phyloP scores from a whole-genome alignment of 1,140 invertebrate genomes.

The Probaryconus sp. region DNA sequence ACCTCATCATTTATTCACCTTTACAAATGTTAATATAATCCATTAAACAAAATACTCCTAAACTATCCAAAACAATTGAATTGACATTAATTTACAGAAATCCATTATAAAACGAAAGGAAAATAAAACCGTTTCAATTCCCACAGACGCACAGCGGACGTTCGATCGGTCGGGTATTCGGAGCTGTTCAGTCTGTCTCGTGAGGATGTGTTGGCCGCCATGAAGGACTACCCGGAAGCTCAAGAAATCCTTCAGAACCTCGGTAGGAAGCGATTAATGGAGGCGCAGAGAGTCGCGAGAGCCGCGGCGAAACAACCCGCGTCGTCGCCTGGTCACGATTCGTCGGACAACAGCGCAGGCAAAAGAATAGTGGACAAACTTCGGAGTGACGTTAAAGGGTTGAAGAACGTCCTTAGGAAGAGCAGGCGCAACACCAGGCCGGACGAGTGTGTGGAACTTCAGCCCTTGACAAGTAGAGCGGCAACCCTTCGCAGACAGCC shows the following conservation, averaged over 20 bases:
- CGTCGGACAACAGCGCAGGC: conserved; percentile 83
- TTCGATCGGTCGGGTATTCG: conserved; percentile 96
- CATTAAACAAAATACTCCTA: no score
- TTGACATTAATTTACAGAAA: no score
- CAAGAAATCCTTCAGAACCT: conserved; percentile 94
- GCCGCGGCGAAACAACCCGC: conserved; percentile 55
- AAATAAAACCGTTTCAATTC: no score
- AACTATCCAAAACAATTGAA: no score
- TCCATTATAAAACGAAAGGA: no score
- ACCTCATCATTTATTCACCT: no score
- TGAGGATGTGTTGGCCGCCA: conserved; percentile 95
- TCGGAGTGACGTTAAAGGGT: conserved; percentile 88
- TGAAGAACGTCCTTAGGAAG: conserved; percentile 83
- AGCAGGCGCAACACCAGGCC: conserved; percentile 79
- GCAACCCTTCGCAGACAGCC: conserved; percentile 72
- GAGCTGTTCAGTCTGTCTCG: conserved; percentile 96
- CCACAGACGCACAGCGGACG: conserved; percentile 94
- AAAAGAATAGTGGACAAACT: conserved; percentile 89
- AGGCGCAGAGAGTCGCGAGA: conserved; percentile 79
- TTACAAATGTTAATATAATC: no score
- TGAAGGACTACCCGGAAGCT: conserved; percentile 98
- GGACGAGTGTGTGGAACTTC: conserved; percentile 77
- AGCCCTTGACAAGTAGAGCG: conserved; percentile 78
- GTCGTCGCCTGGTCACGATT: conserved; percentile 76
- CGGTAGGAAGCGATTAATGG: conserved; percentile 91